Percentiles rank a stretch among this genome's conserved stretches.
phyloP scores from a whole-genome alignment of 2,888 invertebrate genomes.

The Parnassius apollo region DNA sequence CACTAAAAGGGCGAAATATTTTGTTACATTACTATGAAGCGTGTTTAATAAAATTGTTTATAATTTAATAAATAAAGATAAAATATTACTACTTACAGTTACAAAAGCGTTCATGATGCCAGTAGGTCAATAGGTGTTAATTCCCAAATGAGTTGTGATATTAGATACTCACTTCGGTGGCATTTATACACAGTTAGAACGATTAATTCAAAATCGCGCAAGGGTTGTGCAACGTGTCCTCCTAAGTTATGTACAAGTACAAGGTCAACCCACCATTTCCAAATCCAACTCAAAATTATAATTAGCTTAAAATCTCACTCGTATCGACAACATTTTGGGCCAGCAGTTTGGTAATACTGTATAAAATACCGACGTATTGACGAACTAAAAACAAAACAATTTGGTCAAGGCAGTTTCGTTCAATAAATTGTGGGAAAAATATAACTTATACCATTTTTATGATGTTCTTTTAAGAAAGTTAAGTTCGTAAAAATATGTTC shows the following conservation, averaged over 20 bases:
- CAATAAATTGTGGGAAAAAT: too few relatives aligned
- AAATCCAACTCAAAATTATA: slow-evolving; percentile 21
- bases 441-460: too few relatives aligned
- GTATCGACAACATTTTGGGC: too few relatives aligned
- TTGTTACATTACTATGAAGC: too few relatives aligned
- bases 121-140: too few relatives aligned
- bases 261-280: slow-evolving; percentile 2
- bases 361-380: too few relatives aligned
- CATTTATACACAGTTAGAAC: slow-evolving; percentile 19
- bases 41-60: background rate
- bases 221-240: slow-evolving; percentile 28
- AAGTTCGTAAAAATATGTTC: too few relatives aligned
- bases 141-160: slow-evolving; percentile 11
- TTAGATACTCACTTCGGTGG: slow-evolving; percentile 8
- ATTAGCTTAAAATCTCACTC: slow-evolving; percentile 8
- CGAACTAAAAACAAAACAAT: too few relatives aligned
- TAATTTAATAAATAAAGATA: background rate
- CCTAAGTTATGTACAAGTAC: background rate
- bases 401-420: too few relatives aligned
- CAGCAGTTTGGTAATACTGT: too few relatives aligned
- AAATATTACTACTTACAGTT: background rate
- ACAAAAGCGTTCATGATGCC: background rate
- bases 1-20: too few relatives aligned
- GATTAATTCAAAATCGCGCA: slow-evolving; percentile 21
- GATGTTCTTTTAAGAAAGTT: too few relatives aligned